Evolutionary conservation across 2,888 invertebrate genomes (phyloP).

Genomic region (Yponomeuta sedellus): DNA sequence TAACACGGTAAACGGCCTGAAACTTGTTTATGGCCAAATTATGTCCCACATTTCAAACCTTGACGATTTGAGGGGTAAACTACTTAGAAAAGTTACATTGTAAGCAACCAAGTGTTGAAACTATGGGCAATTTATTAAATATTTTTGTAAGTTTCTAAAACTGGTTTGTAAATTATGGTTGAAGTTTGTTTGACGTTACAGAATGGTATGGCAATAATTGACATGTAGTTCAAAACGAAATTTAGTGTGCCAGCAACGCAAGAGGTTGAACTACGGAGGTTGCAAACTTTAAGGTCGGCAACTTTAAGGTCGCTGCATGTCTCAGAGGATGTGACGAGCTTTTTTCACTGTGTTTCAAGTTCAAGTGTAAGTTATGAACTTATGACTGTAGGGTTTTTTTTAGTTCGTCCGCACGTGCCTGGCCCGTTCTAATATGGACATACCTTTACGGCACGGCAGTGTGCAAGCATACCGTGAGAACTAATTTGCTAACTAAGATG

Average conservation of each 20-base stretch:
- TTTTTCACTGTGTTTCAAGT: too few species aligned
- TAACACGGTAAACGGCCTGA: background rate
- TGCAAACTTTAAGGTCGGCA: background rate
- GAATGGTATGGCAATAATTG: background rate
- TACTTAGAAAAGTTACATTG: background rate
- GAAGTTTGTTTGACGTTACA: conserved; percentile 3
- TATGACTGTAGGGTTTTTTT: too few species aligned
- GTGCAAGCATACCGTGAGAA: too few species aligned
- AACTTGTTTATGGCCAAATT: background rate
- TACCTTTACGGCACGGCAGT: too few species aligned
- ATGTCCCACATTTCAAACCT: background rate
- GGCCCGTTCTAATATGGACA: too few species aligned
- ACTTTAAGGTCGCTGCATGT: too few species aligned
- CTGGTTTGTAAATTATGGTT: background rate
- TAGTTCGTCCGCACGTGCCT: too few species aligned
- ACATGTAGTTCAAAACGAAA: background rate
- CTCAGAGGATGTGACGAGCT: too few species aligned
- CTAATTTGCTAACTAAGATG: too few species aligned
- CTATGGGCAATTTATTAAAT: background rate
- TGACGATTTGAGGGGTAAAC: background rate
- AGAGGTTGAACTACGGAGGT: background rate
- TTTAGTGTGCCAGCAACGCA: background rate
- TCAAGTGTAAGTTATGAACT: too few species aligned
- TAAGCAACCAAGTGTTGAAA: background rate
- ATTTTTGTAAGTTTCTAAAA: background rate